Conservation (phyloP, 2,113 vertebrate genomes). For the Aplodontia rufa region DNA sequence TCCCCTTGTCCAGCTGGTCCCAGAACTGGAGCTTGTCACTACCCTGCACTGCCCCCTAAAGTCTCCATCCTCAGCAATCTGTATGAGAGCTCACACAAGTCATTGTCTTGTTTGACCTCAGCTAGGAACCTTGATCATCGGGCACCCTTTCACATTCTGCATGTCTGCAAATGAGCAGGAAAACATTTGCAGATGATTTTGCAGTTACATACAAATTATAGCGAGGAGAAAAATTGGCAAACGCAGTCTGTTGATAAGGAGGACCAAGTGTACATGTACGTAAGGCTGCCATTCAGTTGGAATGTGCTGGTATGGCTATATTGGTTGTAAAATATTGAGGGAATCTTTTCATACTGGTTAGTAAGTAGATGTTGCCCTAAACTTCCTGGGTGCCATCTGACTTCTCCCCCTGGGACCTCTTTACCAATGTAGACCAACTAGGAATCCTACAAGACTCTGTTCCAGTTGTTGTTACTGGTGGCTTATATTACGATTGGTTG, state of each 20-base stretch:
- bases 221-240: background rate
- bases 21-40: background rate
- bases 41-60: background rate
- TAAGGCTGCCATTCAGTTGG: background rate
- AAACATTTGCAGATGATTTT: background rate
- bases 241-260: background rate
- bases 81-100: background rate
- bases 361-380: background rate
- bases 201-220: conserved; percentile 1
- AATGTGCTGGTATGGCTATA: background rate
- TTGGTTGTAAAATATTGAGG: background rate
- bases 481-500: background rate
- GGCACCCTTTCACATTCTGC: background rate
- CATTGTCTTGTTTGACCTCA: background rate
- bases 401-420: background rate
- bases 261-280: background rate
- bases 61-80: background rate
- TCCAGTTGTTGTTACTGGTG: background rate
- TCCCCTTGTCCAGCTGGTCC: background rate
- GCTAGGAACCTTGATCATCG: background rate
- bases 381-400: conserved; percentile 17
- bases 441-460: background rate
- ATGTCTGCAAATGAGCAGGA: background rate
- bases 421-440: background rate
- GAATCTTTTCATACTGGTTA: conserved; percentile 25